These are phyloP conservation scores for Drosophila pandora DNA, from an alignment of 1,140 invertebrate species.

Conservation along the genomic window DNA sequence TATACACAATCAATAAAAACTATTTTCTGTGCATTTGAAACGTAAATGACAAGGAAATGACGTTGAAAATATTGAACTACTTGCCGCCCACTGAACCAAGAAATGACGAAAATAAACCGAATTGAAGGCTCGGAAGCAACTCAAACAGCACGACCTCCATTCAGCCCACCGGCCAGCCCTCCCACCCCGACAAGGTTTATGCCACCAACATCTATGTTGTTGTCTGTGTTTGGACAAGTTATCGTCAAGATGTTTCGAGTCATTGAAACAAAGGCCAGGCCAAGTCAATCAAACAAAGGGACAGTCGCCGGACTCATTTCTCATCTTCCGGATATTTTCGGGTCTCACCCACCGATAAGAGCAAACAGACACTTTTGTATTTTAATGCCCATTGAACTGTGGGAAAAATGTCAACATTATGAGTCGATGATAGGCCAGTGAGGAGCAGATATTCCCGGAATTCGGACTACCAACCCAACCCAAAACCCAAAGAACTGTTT, in stretches of 20 bases:
- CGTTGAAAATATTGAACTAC: conserved; percentile 65
- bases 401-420: conserved; percentile 76
- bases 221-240: conserved; percentile 70
- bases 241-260: conserved; percentile 77
- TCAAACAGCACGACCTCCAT: conserved; percentile 47
- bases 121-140: conserved; percentile 26
- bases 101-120: conserved; percentile 55
- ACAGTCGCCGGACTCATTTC: conserved; percentile 51
- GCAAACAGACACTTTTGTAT: conserved; percentile 53
- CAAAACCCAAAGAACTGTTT: conserved; percentile 35
- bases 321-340: conserved; percentile 33
- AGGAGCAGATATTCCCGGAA: conserved; percentile 14
- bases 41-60: conserved; percentile 70
- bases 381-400: conserved; percentile 69
- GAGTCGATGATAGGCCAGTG: conserved; percentile 50
- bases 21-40: not conserved
- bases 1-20: not conserved
- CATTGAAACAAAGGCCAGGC: conserved; percentile 74
- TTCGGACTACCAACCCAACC: conserved; percentile 9
- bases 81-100: conserved; percentile 66
- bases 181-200: conserved; percentile 3
- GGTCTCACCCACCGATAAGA: conserved; percentile 23
- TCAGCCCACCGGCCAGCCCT: not conserved
- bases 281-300: conserved; percentile 78
- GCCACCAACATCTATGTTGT: not conserved